Evolutionary conservation across 2,888 invertebrate species (phyloP), one percentile per base, ranked within the genome.

Genomic region (Cistogaster globosa): DNA sequence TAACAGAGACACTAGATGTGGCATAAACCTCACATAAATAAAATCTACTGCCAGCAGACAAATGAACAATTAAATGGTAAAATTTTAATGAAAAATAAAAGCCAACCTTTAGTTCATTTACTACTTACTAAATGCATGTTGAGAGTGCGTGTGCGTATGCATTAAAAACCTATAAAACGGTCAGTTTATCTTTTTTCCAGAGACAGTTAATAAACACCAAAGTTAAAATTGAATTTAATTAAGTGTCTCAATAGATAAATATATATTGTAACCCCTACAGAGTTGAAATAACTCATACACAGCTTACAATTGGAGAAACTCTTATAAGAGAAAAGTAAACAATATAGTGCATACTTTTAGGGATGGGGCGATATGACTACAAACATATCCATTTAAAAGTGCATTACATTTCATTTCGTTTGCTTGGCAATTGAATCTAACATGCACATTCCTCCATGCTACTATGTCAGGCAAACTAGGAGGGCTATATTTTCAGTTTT

Each of bases 161-260:
- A 60, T 68, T 60, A 60, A 42, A 53, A 60, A 74, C 26, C 42
- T 8, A 81, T 81, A 38, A 75, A 78, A 81, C 81, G 81, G 85
- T 69, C 85, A 85, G 72, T 81, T 85, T 82, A 82, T 82, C 69
- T 79, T 74, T 65, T 75, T 83, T 75, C 69, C 80, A 80, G 65
- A 79, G 78, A 67, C 85, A 79, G 69, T 85, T 82, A 79, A 85
- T 85, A 75, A 82, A 79, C 78, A 85, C 75, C 75, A 74, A 83
- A 86, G 75, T 81, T 42, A 78, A 81, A 86, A 84, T 78, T 86
- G 84, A 82, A 84, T 86, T 86, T 84, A 86, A 86, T 86, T 86
- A 86, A 86, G 86, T 84, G 77, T 84, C 75, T 72, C 76, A 74
- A 77, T 75, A 80, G 81, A 80, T 83, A 86, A 80, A 76, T 74